Conservation (phyloP, 1,140 invertebrate genomes). For the Paramacrobiotus metropolitanus region DNA sequence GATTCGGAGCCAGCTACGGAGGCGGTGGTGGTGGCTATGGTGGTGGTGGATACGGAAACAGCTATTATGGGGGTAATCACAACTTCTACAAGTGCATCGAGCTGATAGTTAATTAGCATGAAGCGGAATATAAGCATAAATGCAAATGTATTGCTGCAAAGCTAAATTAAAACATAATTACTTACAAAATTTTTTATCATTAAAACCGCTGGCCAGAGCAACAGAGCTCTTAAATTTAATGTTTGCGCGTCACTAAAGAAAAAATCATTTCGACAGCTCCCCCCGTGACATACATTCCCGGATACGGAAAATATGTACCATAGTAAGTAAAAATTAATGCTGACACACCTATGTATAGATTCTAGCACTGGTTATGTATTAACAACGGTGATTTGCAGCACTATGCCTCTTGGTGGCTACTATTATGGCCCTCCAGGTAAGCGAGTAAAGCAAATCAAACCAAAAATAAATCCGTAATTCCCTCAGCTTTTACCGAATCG, state of each 20-base stretch:
- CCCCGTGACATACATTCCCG: conserved; percentile 2
- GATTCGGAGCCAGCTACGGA: not conserved
- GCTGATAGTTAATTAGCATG: too few relatives aligned
- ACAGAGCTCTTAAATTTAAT: not conserved
- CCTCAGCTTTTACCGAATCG: too few relatives aligned
- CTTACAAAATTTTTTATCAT: too few relatives aligned
- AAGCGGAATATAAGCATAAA: too few relatives aligned
- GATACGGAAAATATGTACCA: not conserved
- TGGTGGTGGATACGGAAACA: conserved; percentile 1
- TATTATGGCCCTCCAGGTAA: not conserved
- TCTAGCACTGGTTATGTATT: not conserved
- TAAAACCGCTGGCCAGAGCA: not conserved
- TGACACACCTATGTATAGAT: not conserved
- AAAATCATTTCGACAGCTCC: not conserved
- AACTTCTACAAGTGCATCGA: too few relatives aligned
- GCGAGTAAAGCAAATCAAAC: too few relatives aligned
- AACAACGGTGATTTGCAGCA: not conserved
- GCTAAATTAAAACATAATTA: too few relatives aligned
- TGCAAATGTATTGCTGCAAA: too few relatives aligned
- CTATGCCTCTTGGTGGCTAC: not conserved
- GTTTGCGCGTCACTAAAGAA: not conserved
- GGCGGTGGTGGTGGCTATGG: not conserved
- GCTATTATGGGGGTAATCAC: not conserved
- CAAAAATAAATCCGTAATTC: too few relatives aligned
- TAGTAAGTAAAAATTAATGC: not conserved